Evolutionary conservation across 2,797 vertebrate species (phyloP), one percentile per base, ranked within the genome.

Genomic region (Halcyon chelicuti): DNA sequence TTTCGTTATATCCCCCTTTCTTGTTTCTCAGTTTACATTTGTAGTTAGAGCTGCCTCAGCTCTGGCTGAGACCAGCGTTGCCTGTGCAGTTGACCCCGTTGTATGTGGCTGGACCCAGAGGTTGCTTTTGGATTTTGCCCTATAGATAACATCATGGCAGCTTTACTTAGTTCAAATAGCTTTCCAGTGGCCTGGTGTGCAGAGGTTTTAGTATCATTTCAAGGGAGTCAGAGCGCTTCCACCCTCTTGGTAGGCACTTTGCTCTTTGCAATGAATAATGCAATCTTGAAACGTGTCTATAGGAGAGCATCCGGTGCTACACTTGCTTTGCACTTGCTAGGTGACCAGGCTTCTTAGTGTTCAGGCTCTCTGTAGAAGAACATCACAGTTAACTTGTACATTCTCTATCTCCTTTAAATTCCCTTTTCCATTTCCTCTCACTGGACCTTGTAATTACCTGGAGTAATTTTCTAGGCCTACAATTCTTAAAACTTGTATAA

Each of bases 1-100:
- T 97, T 93, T 95, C 75, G 87, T 88, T 52, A 78, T 39, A 44
- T 65, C 49, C 63, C 21, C 47, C 33, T 90, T 74, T 88, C 67
- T 81, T 21, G 2, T 77, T 80, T 62, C 94, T 42, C 90, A 63
- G 37, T 95, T 88, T 95, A 78, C 72, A 90, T 39, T 93, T 71
- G 40, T 63, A 39, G 88, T 93, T 93, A 89, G 82, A 73, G 81
- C 78, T 80, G 35, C 84, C 74, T 91, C 75, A 76, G 72, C 66
- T 73, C 70, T 83, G 86, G 22, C 94, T 74, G 68, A 66, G 75
- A 65, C 60, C 72, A 10, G 20, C 51, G 44, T 84, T 94, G 63
- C 90, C 84, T 3, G 1, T 46, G 54, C 55, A 84, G 52, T 65
- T 13, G 2, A 90, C 28, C 68, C 42, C 4, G 0, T 47, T n/a